Base-by-base conservation (phyloP, 2,888 invertebrate genomes). In the Subacronicta megacephala region DNA sequence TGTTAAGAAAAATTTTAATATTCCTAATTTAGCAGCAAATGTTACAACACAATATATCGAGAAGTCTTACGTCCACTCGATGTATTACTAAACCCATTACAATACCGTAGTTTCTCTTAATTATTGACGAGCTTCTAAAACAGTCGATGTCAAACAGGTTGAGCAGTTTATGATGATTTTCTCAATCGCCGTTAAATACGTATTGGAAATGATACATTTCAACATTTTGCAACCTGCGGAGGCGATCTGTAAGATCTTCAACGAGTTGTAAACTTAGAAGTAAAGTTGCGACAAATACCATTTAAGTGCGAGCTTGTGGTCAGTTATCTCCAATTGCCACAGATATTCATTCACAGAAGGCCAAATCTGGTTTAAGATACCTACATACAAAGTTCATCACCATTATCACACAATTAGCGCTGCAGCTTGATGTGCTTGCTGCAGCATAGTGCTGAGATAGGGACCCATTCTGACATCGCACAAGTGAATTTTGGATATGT, bases 71-170 rank as follows among this genome's bases (percentile, higher is more conserved):
- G 17, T 31, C 17, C 7, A n/a, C 20, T n/a, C 12, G 40, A 16
- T 31, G 1, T 3, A 12, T 29, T n/a, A 10, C 15, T 33, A 31
- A 33, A 33, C 2, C 18, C 0, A 12, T 29, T n/a, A 10, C 15
- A 43, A 31, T 43, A 33, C 2, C 18, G 7, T 33, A 43, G 7
- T 33, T 43, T 43, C 31, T 43, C 18, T 18, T 43, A 43, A 3
- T 33, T 33, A 43, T 16, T 17, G 31, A 43, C 17, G 16, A 17
- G 17, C 16, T 29, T 29, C 16, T 31, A 26, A 13, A 15, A 6
- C 31, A 43, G 13, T n/a, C 10, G 31, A 43, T 43, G 43, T 15
- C 18, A 33, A 31, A 43, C 43, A n/a, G 3, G 29, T 42, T 23
- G 23, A 10, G 12, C 17, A 31, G 17, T 17, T 12, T 29, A 26